Conservation (phyloP, 2,888 invertebrate species). For the Drosophila subquinaria region DNA sequence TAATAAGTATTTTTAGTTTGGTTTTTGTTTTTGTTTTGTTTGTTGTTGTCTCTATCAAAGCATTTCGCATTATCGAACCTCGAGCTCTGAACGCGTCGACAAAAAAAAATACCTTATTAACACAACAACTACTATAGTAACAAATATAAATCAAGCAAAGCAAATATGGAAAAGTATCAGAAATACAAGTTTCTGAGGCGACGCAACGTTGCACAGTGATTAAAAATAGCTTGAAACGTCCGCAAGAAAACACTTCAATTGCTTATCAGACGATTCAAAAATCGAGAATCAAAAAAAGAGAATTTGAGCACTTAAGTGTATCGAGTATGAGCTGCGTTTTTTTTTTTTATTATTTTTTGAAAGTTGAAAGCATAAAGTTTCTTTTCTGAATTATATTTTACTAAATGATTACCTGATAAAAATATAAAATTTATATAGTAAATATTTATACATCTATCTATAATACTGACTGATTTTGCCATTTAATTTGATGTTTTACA, state of each 20-base stretch:
- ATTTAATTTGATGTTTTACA: too few relatives aligned
- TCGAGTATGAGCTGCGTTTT: background rate
- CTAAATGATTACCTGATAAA: too few relatives aligned
- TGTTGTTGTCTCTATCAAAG: conserved; percentile 49
- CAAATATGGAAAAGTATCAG: conserved; percentile 29
- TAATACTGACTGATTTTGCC: too few relatives aligned
- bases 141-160: conserved; percentile 19
- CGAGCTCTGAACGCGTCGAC: conserved; percentile 10
- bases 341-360: too few relatives aligned
- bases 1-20: conserved; percentile 17
- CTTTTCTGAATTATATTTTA: too few relatives aligned
- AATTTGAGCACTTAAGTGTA: background rate
- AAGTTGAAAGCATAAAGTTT: background rate
- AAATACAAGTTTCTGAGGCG: conserved; percentile 43
- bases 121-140: conserved; percentile 1
- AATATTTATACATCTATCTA: too few relatives aligned
- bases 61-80: conserved; percentile 50
- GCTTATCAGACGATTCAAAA: background rate
- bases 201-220: conserved; percentile 44
- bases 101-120: conserved; percentile 8
- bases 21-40: conserved; percentile 28
- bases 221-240: background rate
- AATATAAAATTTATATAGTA: too few relatives aligned
- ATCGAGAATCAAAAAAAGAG: background rate
- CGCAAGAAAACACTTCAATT: conserved; percentile 1